Evolutionary conservation across 2,113 vertebrate species (phyloP).

Genomic region (Atherinomorus stipes): DNA sequence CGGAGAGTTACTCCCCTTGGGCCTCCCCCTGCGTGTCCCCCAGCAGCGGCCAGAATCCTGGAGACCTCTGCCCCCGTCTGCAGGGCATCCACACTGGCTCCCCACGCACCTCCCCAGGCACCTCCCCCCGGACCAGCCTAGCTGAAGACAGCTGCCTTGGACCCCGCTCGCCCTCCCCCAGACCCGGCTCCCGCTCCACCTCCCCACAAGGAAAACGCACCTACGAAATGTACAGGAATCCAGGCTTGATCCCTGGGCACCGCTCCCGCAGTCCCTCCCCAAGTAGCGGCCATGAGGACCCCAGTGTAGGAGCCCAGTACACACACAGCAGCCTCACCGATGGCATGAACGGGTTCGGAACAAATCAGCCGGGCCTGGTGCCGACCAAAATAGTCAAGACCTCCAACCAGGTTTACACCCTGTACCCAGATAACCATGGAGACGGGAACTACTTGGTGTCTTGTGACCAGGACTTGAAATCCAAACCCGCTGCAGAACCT

Average conservation of each 20-base stretch:
- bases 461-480: conserved; percentile 90
- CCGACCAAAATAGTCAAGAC: conserved; percentile 95
- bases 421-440: conserved; percentile 86
- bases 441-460: conserved; percentile 89
- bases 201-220: conserved; percentile 97
- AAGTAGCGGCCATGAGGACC: conserved; percentile 86
- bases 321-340: conserved; percentile 83
- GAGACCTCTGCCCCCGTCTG: conserved; percentile 94
- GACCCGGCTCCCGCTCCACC: conserved; percentile 91
- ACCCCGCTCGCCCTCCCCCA: conserved; percentile 90
- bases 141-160: conserved; percentile 91
- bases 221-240: conserved; percentile 91
- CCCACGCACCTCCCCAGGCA: conserved; percentile 92
- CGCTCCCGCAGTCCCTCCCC: conserved; percentile 95
- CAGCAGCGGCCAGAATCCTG: conserved; percentile 89
- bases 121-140: conserved; percentile 91
- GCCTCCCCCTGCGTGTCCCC: conserved; percentile 98
- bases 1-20: conserved; percentile 94
- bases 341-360: conserved; percentile 86
- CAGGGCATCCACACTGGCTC: conserved; percentile 98
- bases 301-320: conserved; percentile 75
- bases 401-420: conserved; percentile 87
- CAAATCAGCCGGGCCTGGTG: conserved; percentile 84
- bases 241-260: conserved; percentile 82
- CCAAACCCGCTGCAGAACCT: conserved; percentile 87